Base-by-base conservation (phyloP, 2,797 vertebrate genomes). In the Clarias laeviceps region DNA sequence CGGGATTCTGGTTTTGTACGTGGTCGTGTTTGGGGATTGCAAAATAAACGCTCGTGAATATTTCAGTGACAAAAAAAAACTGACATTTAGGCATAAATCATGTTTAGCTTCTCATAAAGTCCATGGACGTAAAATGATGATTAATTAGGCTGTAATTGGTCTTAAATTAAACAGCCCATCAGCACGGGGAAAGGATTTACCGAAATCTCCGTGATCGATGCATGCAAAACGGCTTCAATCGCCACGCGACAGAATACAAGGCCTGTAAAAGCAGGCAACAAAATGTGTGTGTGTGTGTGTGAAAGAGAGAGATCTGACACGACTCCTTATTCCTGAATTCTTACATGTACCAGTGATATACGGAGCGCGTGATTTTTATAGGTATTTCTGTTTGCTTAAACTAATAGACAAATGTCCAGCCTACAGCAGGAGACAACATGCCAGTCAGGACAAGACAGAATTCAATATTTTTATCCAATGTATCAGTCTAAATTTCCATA, bases 81-180 rank as follows among this genome's bases (percentile, higher is more conserved):
- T 80, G 37, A 45, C 57, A 73, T 84, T 69, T 22, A 4, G 40
- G 29, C 32, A 45, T 45, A 68, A 68, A 61, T 79, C 74, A 56
- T 40, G 45, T 22, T 62, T 9, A 79, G 50, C 56, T 84, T 54
- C 24, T 61, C n/a, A 79, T n/a, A 68, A 61, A 59, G 4, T 12
- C 45, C 64, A 22, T 3, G 40, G 45, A 79, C 27, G 50, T 82
- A 64, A 62, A 87, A 76, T 22, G 15, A 69, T 80, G 86, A 68
- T 76, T 74, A 76, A 62, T 69, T 70, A 68, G 59, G 2, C 40
- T 9, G 4, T 80, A 77, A 81, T 82, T 84, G 61, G 24, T 32
- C 54, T 70, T 20, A 83, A 27, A 86, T 87, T 82, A 82, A 76
- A 86, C 14, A 77, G 66, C 20, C 14, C 82, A 64, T 87, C 78